Conservation (phyloP, 2,888 invertebrate genomes). For the Rotaria magnacalcarata region DNA sequence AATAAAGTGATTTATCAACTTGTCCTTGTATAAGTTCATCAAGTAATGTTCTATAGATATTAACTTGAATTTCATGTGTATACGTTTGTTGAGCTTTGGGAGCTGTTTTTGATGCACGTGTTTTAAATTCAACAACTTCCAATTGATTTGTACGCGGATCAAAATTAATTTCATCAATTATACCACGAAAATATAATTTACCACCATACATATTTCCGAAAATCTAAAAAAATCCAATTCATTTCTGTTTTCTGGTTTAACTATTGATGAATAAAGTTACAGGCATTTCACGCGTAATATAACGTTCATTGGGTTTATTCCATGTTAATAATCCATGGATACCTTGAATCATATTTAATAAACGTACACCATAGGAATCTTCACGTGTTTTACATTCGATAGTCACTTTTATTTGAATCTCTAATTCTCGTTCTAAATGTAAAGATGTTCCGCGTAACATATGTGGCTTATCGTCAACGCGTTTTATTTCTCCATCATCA, state of each 20-base stretch:
- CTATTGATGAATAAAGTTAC: background rate
- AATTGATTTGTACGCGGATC: constrained; percentile 49
- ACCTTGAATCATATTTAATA: constrained; percentile 51
- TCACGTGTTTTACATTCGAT: constrained; percentile 52
- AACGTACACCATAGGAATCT: constrained; percentile 54
- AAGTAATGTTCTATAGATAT: constrained; percentile 54
- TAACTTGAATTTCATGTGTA: constrained; percentile 53
- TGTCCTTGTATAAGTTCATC: constrained; percentile 53
- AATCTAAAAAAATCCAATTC: constrained; percentile 44
- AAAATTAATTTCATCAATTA: constrained; percentile 55
- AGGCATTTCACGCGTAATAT: constrained; percentile 53
- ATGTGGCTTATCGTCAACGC: constrained; percentile 52
- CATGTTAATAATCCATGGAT: constrained; percentile 49
- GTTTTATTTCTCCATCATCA: constrained; percentile 51
- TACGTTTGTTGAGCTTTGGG: constrained; percentile 51
- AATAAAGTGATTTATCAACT: constrained; percentile 49
- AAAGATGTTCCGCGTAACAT: constrained; percentile 52
- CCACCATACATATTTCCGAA: constrained; percentile 54
- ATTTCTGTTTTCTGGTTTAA: background rate
- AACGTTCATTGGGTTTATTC: constrained; percentile 48
- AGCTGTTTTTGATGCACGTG: constrained; percentile 48
- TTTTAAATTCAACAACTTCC: constrained; percentile 53
- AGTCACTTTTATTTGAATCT: constrained; percentile 51
- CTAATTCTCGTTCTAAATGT: constrained; percentile 49
- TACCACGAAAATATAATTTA: constrained; percentile 52